phyloP scores from a whole-genome alignment of 30 jellyfish, hydroid and myxozoan species.

The Phacellophora camtschatica region DNA sequence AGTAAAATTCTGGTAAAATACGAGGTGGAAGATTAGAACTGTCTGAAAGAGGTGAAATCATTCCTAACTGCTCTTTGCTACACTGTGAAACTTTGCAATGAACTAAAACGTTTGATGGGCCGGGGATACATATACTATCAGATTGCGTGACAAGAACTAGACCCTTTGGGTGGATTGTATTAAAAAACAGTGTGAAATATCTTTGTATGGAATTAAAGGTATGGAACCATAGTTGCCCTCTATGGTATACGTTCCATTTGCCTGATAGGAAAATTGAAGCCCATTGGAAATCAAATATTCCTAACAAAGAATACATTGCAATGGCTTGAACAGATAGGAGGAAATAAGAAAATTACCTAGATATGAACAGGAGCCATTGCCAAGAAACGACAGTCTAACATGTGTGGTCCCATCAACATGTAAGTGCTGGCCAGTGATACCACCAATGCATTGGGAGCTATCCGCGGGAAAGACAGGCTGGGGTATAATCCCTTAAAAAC shows the following conservation, averaged over 20 bases:
- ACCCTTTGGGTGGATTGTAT: background rate
- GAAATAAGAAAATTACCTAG: slow-evolving; percentile 5
- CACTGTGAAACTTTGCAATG: slow-evolving; percentile 16
- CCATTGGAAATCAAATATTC: slow-evolving; percentile 1
- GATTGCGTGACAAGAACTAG: slow-evolving; percentile 1
- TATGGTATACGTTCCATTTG: background rate
- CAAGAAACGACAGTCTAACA: background rate
- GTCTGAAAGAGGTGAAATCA: slow-evolving; percentile 24
- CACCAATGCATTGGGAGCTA: background rate
- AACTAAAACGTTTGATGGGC: slow-evolving; percentile 16
- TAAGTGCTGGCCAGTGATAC: slow-evolving; percentile 26
- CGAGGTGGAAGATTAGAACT: background rate
- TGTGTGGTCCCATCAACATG: slow-evolving; percentile 12
- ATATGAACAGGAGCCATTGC: background rate
- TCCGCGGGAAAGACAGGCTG: background rate
- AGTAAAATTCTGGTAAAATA: slow-evolving; percentile 9
- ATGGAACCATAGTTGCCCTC: background rate
- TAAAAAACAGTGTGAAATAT: background rate
- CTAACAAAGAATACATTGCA: slow-evolving; percentile 12
- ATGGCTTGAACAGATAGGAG: background rate
- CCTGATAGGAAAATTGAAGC: background rate
- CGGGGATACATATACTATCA: slow-evolving; percentile 1
- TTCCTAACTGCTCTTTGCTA: slow-evolving; percentile 32
- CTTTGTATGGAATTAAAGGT: background rate
- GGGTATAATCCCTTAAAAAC: slow-evolving; percentile 5